Evolutionary conservation across 2,113 vertebrate species (phyloP).

Genomic region (Elachura formosa): DNA sequence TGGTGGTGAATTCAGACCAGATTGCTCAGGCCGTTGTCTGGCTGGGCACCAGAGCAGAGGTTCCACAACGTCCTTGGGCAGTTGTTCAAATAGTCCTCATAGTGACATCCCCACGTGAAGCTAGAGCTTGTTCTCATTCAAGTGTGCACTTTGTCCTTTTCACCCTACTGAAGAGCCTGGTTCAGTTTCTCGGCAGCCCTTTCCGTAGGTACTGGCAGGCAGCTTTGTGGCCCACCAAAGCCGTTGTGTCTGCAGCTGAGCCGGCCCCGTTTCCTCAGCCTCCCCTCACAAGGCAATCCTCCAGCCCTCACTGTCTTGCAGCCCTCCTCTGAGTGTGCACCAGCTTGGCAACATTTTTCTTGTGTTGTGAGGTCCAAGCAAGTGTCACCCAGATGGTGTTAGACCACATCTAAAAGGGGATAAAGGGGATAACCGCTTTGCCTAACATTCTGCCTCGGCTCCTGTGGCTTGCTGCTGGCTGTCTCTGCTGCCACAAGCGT

Average conservation of each 20-base stretch:
- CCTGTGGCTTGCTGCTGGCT: background rate
- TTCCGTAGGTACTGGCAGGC: background rate
- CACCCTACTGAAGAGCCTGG: background rate
- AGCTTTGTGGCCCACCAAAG: background rate
- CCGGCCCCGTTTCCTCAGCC: background rate
- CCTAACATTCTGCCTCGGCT: background rate
- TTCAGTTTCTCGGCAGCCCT: background rate
- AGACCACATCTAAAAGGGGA: background rate
- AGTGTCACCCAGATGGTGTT: background rate
- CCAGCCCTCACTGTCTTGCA: background rate
- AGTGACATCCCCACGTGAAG: background rate
- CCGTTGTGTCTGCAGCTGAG: background rate
- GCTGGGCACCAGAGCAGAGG: background rate
- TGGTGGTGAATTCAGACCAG: background rate
- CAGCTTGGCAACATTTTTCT: background rate
- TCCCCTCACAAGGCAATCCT: background rate
- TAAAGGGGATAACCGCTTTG: too few relatives aligned
- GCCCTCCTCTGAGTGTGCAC: background rate
- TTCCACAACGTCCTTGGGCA: background rate
- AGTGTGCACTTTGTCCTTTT: accelerated
- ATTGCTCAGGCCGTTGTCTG: background rate
- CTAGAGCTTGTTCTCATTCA: background rate
- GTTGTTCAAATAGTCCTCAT: background rate
- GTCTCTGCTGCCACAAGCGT: background rate
- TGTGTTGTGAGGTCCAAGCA: background rate